phyloP scores from a whole-genome alignment of 2,113 vertebrate genomes.

The Naja naja region DNA sequence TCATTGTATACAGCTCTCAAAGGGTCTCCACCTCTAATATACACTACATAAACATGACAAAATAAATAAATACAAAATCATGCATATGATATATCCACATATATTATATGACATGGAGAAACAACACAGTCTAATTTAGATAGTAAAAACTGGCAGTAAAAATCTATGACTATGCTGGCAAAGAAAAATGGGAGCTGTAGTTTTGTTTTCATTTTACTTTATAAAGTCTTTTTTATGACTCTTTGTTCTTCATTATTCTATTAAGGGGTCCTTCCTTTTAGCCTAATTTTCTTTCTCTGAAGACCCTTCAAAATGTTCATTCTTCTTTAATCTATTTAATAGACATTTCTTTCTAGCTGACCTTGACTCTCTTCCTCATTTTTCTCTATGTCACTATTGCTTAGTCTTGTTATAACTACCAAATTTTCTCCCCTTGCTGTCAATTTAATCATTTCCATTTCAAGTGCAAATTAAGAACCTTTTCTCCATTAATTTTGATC shows the following conservation, averaged over 20 bases:
- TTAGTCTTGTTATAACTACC: conserved; percentile 8
- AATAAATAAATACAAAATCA: too few species aligned
- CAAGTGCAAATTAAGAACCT: background rate
- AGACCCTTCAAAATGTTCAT: conserved; percentile 41
- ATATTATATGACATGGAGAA: too few species aligned
- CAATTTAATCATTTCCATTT: background rate
- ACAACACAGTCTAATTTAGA: too few species aligned
- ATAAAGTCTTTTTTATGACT: conserved; percentile 42
- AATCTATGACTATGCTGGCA: background rate
- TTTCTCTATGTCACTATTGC: conserved; percentile 9
- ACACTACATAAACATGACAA: too few species aligned
- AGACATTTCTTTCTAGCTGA: conserved; percentile 54
- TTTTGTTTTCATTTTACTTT: conserved; percentile 11
- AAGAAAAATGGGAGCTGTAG: background rate
- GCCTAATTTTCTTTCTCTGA: conserved; percentile 25
- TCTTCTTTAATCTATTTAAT: conserved; percentile 41
- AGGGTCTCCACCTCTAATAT: too few species aligned
- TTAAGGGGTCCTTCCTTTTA: conserved; percentile 39
- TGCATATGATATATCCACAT: too few species aligned
- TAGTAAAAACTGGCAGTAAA: background rate
- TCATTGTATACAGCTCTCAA: too few species aligned
- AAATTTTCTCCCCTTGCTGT: conserved; percentile 1
- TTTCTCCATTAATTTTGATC: background rate
- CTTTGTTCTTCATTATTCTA: conserved; percentile 9
- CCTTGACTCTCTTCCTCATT: conserved; percentile 54